A percentile compares a stretch with the other conserved stretches of the same genome.
phyloP scores from a whole-genome alignment of 2,797 vertebrate species.

The Sebastes glaucus region DNA sequence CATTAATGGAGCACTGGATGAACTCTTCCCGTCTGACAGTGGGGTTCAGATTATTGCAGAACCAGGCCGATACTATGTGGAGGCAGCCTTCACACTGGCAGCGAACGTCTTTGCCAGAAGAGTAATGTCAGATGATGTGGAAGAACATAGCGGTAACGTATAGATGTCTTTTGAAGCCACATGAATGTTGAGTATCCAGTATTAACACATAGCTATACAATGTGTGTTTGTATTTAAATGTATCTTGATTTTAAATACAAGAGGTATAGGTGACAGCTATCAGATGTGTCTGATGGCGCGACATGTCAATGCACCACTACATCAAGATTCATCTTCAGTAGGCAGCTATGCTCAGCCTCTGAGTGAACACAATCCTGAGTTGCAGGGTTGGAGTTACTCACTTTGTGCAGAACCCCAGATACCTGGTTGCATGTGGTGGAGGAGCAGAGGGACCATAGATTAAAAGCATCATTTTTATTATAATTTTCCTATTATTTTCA shows the following conservation, averaged over 20 bases:
- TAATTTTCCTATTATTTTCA: neutral
- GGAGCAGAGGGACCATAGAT: neutral
- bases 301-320: neutral
- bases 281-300: neutral
- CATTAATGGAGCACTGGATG: constrained; percentile 81
- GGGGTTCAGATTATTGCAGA: constrained; percentile 69
- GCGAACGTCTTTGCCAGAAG: constrained; percentile 77
- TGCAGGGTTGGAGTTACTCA: neutral
- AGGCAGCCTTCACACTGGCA: constrained; percentile 82
- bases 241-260: neutral
- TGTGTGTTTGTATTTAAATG: neutral
- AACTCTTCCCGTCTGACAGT: constrained; percentile 78
- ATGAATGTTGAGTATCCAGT: neutral
- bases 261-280: neutral
- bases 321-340: neutral
- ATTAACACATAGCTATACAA: neutral
- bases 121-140: constrained; percentile 37
- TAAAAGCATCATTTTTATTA: neutral
- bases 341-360: neutral
- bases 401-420: neutral
- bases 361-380: neutral
- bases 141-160: neutral
- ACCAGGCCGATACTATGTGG: constrained; percentile 82
- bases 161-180: too few relatives aligned
- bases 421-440: neutral